Conservation (phyloP, 1,140 invertebrate genomes). For the Ceratina japonica region DNA sequence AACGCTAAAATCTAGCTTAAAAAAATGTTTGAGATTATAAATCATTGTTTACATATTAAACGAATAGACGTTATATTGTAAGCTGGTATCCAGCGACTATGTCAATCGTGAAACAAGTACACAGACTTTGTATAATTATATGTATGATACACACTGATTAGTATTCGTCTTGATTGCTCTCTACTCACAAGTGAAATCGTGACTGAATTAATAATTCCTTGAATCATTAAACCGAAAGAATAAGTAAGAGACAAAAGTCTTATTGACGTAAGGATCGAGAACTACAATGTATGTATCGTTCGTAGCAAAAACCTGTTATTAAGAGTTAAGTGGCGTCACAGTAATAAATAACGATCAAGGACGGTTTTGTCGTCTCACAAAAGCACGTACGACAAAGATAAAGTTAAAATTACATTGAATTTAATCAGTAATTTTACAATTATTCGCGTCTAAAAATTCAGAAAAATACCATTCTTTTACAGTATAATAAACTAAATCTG, state of each 20-base stretch:
- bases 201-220: neutral
- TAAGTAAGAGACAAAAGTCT: neutral
- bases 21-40: too few species aligned
- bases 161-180: neutral
- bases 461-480: too few species aligned
- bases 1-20: too few species aligned
- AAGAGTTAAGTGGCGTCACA: conserved; percentile 1
- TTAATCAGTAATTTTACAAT: too few species aligned
- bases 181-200: neutral
- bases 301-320: neutral
- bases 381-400: neutral
- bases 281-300: neutral
- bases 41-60: too few species aligned
- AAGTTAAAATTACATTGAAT: neutral
- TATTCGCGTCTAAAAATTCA: too few species aligned
- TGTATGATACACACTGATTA: neutral
- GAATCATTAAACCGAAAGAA: neutral
- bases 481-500: too few species aligned
- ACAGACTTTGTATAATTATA: too few species aligned
- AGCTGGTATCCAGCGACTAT: neutral
- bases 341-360: conserved; percentile 1
- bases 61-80: too few species aligned
- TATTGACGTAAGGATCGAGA: too few species aligned
- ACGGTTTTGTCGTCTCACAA: neutral
- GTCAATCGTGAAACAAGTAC: neutral